Conservation (phyloP, 2,797 vertebrate genomes). For the Miichthys miiuy region DNA sequence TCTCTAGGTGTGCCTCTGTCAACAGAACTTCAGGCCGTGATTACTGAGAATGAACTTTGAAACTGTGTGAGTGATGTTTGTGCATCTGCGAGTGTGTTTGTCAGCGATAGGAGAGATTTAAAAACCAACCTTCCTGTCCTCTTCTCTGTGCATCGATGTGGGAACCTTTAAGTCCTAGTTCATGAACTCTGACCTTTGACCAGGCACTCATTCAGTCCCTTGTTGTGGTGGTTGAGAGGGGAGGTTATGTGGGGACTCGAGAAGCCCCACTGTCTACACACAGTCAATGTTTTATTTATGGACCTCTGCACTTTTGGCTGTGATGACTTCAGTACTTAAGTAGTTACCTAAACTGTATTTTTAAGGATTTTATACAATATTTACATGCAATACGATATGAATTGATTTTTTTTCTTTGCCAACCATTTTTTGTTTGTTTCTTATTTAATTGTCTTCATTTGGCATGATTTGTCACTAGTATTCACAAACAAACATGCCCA, state of each 20-base stretch:
- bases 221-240: conserved; percentile 66
- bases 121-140: conserved; percentile 64
- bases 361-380: conserved; percentile 91
- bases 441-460: conserved; percentile 81
- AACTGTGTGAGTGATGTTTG: conserved; percentile 62
- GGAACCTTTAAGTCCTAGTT: conserved; percentile 83
- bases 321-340: conserved; percentile 90
- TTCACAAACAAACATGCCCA: conserved; percentile 73
- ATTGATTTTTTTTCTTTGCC: conserved; percentile 78
- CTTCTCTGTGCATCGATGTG: conserved; percentile 63
- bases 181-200: conserved; percentile 87
- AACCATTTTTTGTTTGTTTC: conserved; percentile 68
- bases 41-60: conserved; percentile 70
- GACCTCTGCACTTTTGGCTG: conserved; percentile 92
- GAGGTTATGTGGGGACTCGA: conserved; percentile 60
- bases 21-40: conserved; percentile 70
- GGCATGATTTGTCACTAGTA: conserved; percentile 78
- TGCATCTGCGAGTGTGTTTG: conserved; percentile 63
- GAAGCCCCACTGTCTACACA: conserved; percentile 71
- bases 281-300: conserved; percentile 87
- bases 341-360: conserved; percentile 90
- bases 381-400: conserved; percentile 89
- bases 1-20: conserved; percentile 77
- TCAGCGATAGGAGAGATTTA: conserved; percentile 53
- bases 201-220: conserved; percentile 78